Percentiles rank a stretch among this genome's conserved stretches.
Conservation (phyloP, 2,888 invertebrate species). For the Liopterus haemorrhoidalis region DNA sequence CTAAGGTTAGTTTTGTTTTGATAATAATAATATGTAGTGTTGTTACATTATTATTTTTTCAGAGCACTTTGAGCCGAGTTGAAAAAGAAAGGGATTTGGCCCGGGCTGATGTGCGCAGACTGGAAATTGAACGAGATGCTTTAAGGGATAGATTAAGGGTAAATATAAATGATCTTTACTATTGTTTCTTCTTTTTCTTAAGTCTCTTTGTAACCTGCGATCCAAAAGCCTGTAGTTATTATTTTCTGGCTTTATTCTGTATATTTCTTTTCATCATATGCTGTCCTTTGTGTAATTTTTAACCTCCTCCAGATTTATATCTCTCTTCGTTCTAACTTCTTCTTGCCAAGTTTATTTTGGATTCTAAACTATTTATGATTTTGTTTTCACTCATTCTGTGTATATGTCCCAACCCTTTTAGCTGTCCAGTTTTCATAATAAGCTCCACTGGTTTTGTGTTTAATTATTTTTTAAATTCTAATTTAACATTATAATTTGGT, state of each 20-base stretch:
- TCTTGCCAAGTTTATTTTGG: too few species aligned
- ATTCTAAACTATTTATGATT: too few species aligned
- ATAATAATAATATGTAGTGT: constrained; percentile 32
- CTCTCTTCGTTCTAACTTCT: too few species aligned
- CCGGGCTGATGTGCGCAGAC: constrained; percentile 50
- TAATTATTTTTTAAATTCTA: too few species aligned
- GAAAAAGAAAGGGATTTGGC: constrained; percentile 53
- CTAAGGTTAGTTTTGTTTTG: constrained; percentile 33
- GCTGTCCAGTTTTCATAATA: too few species aligned
- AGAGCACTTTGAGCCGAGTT: constrained; percentile 44
- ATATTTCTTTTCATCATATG: not conserved
- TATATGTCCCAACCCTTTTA: too few species aligned
- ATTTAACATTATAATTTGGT: too few species aligned
- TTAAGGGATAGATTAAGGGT: constrained; percentile 54
- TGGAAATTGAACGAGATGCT: constrained; percentile 56
- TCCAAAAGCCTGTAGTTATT: not conserved
- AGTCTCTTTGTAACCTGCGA: not conserved
- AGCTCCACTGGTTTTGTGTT: too few species aligned
- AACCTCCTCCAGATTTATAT: too few species aligned
- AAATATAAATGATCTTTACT: constrained; percentile 25
- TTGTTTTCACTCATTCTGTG: too few species aligned
- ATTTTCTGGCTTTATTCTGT: not conserved
- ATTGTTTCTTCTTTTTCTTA: not conserved
- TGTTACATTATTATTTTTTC: constrained; percentile 25
- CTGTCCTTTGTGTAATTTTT: too few species aligned